Evolutionary conservation across 2,888 invertebrate genomes (phyloP).

Genomic region (Cheilosia soror): DNA sequence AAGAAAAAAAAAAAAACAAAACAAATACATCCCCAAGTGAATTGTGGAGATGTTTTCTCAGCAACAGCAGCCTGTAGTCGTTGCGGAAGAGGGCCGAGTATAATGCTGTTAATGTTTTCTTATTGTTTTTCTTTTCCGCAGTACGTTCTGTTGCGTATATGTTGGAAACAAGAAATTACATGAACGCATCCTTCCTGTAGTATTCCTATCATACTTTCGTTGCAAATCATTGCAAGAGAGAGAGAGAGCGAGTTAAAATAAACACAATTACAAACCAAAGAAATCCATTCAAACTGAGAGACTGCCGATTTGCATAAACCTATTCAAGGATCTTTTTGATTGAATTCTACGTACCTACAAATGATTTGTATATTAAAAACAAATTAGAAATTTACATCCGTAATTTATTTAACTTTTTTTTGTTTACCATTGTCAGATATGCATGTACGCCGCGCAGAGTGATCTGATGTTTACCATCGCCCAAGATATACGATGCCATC

Average conservation of each 20-base stretch:
- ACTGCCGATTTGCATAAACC: slow-evolving; percentile 34
- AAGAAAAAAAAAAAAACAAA: neutral
- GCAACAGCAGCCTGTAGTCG: slow-evolving; percentile 13
- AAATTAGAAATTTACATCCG: slow-evolving; percentile 54
- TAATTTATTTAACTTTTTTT: slow-evolving; percentile 55
- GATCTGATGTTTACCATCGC: slow-evolving; percentile 10
- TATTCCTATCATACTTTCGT: neutral
- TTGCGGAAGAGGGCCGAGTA: neutral
- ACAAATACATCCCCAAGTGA: slow-evolving; percentile 1
- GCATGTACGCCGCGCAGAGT: neutral
- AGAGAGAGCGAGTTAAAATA: neutral
- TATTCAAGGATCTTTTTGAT: slow-evolving; percentile 23
- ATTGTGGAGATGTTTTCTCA: slow-evolving; percentile 45
- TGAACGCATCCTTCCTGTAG: slow-evolving; percentile 17
- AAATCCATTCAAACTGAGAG: neutral
- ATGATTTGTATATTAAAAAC: slow-evolving; percentile 50
- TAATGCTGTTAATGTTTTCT: slow-evolving; percentile 33
- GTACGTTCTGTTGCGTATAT: neutral
- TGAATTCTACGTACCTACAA: neutral
- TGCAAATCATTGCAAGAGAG: neutral
- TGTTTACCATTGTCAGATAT: too few relatives aligned
- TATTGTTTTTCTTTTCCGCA: slow-evolving; percentile 7
- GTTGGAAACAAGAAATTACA: slow-evolving; percentile 1
- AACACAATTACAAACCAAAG: neutral
- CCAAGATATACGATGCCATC: neutral